A percentile compares a stretch with the other conserved stretches of the same genome.
Conservation (phyloP, 2,888 invertebrate species). For the Mechanitis messenoides region DNA sequence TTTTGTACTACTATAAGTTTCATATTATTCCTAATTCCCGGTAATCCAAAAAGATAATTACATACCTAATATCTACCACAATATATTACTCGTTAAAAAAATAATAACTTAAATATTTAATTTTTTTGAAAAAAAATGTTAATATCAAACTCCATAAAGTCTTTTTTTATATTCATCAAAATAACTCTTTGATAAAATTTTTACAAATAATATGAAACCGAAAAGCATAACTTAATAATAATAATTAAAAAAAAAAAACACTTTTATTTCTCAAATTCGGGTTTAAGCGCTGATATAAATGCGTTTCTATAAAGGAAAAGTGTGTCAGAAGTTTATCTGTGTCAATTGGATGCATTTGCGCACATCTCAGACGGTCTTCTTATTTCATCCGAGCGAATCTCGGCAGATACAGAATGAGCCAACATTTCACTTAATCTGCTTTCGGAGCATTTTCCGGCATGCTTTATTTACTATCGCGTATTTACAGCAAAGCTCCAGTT, state of each 20-base stretch:
- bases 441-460: conserved; percentile 11
- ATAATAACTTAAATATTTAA: too few relatives aligned
- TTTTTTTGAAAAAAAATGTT: too few relatives aligned
- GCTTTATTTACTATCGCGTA: conserved; percentile 8
- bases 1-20: too few relatives aligned
- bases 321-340: conserved; percentile 21
- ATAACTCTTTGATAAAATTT: too few relatives aligned
- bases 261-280: background rate
- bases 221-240: too few relatives aligned
- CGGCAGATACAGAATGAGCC: conserved; percentile 11
- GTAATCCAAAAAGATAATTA: too few relatives aligned
- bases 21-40: too few relatives aligned
- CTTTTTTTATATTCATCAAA: too few relatives aligned
- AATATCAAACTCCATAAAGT: too few relatives aligned
- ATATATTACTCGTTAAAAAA: too few relatives aligned
- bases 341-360: conserved; percentile 25
- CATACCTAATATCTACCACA: too few relatives aligned
- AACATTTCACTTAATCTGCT: conserved; percentile 15
- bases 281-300: conserved; percentile 6
- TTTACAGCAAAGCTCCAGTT: background rate
- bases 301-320: conserved; percentile 17
- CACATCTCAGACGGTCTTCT: conserved; percentile 11
- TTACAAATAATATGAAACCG: too few relatives aligned
- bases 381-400: conserved; percentile 11
- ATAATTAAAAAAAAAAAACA: background rate